A percentile compares a stretch with the other conserved stretches of the same genome.
These are phyloP conservation scores for Kradibia gibbosae DNA, from an alignment of 1,140 invertebrate genomes.

Conservation along the genomic window DNA sequence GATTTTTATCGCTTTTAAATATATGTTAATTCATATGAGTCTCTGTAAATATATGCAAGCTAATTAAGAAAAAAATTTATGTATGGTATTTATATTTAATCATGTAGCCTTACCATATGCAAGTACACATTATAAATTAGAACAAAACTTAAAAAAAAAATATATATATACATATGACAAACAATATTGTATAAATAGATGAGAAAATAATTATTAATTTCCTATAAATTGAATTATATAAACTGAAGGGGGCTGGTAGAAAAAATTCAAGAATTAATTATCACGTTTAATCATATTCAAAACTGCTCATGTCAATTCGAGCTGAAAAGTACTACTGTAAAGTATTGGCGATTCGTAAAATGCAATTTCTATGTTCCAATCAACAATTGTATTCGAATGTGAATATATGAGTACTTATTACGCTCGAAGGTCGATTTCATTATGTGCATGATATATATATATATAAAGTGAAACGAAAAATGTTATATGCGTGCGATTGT, in stretches of 20 bases:
- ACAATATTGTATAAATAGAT: slow-evolving; percentile 40
- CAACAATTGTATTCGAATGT: not conserved
- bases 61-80: slow-evolving; percentile 41
- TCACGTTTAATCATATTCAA: slow-evolving; percentile 38
- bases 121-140: not conserved
- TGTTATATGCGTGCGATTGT: not conserved
- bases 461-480: slow-evolving; percentile 5
- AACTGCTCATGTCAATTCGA: slow-evolving; percentile 38
- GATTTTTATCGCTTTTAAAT: slow-evolving; percentile 33
- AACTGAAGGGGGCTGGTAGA: too few relatives aligned
- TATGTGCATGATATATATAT: not conserved
- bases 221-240: too few relatives aligned
- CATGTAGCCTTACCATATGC: not conserved
- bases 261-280: slow-evolving; percentile 44
- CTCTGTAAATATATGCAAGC: slow-evolving; percentile 39
- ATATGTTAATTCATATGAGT: slow-evolving; percentile 23
- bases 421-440: slow-evolving; percentile 37
- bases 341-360: slow-evolving; percentile 18
- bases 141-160: too few relatives aligned
- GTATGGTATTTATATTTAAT: slow-evolving; percentile 17
- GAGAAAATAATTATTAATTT: too few relatives aligned
- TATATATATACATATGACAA: too few relatives aligned
- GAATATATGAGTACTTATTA: not conserved
- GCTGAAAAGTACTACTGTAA: slow-evolving; percentile 7
- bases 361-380: not conserved